Percentiles rank a stretch among this genome's conserved stretches.
These are phyloP conservation scores for Invenusta paracnida DNA, from an alignment of 2,888 invertebrate species.

Conservation along the genomic window DNA sequence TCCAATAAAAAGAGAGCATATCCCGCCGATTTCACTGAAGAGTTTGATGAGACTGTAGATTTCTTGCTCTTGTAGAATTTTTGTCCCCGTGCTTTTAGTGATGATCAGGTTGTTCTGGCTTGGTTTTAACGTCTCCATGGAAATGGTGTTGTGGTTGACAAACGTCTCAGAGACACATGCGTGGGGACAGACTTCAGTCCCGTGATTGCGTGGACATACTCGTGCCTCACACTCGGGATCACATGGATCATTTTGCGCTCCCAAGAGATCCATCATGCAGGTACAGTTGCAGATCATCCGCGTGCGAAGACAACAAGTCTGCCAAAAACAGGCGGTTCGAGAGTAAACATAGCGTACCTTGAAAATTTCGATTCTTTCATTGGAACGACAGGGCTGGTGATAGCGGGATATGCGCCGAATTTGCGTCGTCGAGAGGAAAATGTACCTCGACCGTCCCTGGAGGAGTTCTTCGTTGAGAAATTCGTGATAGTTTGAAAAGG, in stretches of 20 bases:
- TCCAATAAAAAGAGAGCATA: slow-evolving; percentile 36
- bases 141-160: not conserved
- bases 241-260: slow-evolving; percentile 13
- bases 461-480: slow-evolving; percentile 1
- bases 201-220: not conserved
- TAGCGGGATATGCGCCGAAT: not conserved
- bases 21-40: slow-evolving; percentile 37
- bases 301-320: slow-evolving; percentile 14
- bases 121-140: not conserved
- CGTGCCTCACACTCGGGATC: not conserved
- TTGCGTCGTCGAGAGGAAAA: slow-evolving; percentile 9
- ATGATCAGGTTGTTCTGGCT: not conserved
- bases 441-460: not conserved
- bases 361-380: slow-evolving; percentile 19
- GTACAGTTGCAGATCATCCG: slow-evolving; percentile 8
- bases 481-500: slow-evolving; percentile 32
- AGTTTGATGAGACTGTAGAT: slow-evolving; percentile 33
- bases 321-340: slow-evolving; percentile 25
- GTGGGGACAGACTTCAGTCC: not conserved
- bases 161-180: not conserved
- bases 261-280: slow-evolving; percentile 32
- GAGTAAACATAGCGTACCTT: not conserved
- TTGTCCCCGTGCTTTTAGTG: not conserved
- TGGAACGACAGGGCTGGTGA: not conserved
- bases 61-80: slow-evolving; percentile 27